Base-by-base conservation (phyloP, 53 echinoderm and acorn worm species). In the Antedon mediterranea region DNA sequence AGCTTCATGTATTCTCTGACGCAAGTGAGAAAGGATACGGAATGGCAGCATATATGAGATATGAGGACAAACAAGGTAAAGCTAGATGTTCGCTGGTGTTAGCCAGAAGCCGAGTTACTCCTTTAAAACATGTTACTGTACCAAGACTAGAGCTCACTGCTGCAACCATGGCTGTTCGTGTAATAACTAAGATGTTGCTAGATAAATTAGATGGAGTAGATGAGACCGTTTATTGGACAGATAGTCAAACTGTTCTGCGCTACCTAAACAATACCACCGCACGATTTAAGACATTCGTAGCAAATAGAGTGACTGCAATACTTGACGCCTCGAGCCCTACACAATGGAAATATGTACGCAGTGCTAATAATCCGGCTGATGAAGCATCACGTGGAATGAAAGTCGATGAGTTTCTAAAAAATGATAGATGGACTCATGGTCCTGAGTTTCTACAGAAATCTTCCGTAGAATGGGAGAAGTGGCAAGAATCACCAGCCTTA, bases 311-410 rank as follows among this genome's bases (percentile, higher is more conserved):
- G 5, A 71, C 78, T 14, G 71, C 77, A 71, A 84, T 84, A n/a
- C n/a, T n/a, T n/a, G n/a, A n/a, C n/a, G n/a, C n/a, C n/a, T n/a
- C n/a, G n/a, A n/a, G n/a, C n/a, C n/a, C n/a, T n/a, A 71, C 42
- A 27, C 86, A 90, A 32, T 90, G 84, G 82, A 78, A 72, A 32
- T 82, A 79, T 85, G 81, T 84, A 3, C 73, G 79, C n/a, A 78
- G 83, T 0, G 71, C 80, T 41, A 81, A 79, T 18, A 89, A 92
- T 75, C 85, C 89, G 43, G 93, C 93, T 9, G 89, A 84, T 85
- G 89, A 89, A 82, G 71, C 82, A 26, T 85, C 89, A 32, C 79
- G 93, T 34, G 87, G 93, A 32, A 71, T 86, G 43, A 73, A 87
- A 28, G 80, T 77, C 29, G 74, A 84, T 7, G 82, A 89, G 73